Base-by-base conservation (phyloP, 2,888 invertebrate species). In the Papilio demoleus region DNA sequence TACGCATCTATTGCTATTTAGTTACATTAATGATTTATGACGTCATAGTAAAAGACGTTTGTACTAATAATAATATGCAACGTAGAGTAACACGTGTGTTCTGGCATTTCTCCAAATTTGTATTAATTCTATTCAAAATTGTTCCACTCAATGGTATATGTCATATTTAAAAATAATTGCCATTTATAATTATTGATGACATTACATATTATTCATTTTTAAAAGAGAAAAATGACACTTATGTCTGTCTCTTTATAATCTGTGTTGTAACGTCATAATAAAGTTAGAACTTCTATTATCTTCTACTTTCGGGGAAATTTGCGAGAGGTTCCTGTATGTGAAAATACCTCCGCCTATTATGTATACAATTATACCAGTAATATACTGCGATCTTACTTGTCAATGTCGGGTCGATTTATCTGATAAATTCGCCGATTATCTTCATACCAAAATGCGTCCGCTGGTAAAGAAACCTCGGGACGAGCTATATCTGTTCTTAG, bases 371-470 rank as follows among this genome's bases (percentile, higher is more conserved):
- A 31, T 56, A 56, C 31, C 53, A 31, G 31, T 1, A 31, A 31
- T 50, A 56, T 56, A 56, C 53, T 56, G 53, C 53, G 53, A 56
- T 56, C 87, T 77, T 79, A 90, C 88, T 82, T 88, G 74, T 81
- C 87, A 70, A 92, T 87, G 24, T 86, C 85, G 1, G 91, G 92
- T 8, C 91, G 76, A 0, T 84, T 76, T 73, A 92, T 86, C 75
- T 90, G 91, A 74, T 92, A 93, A 61, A 86, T 81, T 45, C 93
- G 80, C 60, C 93, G 90, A 61, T 93, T 93, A 75, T 94, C 93
- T 78, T 93, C 93, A 66, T 93, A 89, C 93, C 94, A 94, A 72
- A 92, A 91, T 0, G 88, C 92, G 67, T 93, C 91, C 2, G 82
- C 83, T 12, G 83, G 71, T 88, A 93, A 87, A 3, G 80, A 77